Percentiles rank a stretch among this genome's conserved stretches.
These are phyloP conservation scores for Sarotherodon lohbergeri DNA, from an alignment of 2,113 vertebrate genomes.

Conservation along the genomic window DNA sequence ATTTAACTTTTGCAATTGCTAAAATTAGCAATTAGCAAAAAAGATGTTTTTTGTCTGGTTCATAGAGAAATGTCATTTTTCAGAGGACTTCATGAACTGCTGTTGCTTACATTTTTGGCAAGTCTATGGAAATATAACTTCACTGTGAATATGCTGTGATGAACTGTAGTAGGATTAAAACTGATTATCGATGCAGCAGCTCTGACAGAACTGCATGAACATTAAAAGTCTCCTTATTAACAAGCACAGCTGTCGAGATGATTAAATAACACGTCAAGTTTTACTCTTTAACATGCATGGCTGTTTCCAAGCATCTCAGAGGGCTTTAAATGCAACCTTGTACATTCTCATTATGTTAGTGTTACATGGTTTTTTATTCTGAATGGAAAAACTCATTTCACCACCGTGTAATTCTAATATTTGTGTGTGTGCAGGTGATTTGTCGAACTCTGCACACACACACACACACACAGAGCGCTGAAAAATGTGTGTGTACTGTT, in stretches of 20 bases:
- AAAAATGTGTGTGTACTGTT: background rate
- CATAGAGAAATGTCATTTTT: background rate
- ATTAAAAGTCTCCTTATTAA: background rate
- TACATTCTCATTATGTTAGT: background rate
- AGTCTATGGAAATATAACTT: too few relatives aligned
- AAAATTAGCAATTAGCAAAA: too few relatives aligned
- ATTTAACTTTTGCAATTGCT: background rate
- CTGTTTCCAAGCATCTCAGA: background rate
- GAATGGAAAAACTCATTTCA: background rate
- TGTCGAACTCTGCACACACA: background rate
- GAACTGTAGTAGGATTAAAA: background rate
- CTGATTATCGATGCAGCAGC: background rate
- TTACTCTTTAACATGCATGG: background rate
- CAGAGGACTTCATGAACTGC: background rate
- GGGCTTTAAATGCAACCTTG: background rate
- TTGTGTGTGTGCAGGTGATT: background rate
- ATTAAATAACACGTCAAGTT: background rate
- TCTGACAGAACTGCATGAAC: accelerated
- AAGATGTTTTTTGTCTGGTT: background rate
- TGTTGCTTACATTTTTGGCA: background rate
- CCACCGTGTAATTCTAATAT: background rate
- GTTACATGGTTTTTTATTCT: background rate
- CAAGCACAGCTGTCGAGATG: background rate
- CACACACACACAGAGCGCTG: accelerated
- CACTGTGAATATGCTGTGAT: background rate